A percentile compares a stretch with the other conserved stretches of the same genome.
Evolutionary conservation across 2,888 invertebrate genomes (phyloP).

Genomic region (Andrena flavipes): DNA sequence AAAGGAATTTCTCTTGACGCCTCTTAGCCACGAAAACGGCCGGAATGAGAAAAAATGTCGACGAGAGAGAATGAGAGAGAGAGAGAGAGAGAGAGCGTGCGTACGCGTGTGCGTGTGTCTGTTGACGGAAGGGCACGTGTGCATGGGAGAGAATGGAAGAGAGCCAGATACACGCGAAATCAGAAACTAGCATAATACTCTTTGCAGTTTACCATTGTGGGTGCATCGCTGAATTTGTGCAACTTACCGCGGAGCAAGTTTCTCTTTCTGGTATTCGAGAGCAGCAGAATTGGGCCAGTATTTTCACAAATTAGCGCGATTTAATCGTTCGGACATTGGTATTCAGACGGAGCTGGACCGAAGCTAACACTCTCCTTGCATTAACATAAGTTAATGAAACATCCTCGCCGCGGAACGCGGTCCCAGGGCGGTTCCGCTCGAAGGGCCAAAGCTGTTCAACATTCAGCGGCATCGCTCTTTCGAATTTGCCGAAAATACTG

Average conservation of each 20-base stretch:
- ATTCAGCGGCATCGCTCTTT: background rate
- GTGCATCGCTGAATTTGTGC: background rate
- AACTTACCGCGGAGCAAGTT: background rate
- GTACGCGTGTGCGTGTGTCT: too few relatives aligned
- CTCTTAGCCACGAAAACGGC: constrained; percentile 15
- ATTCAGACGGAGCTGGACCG: too few relatives aligned
- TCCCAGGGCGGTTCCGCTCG: background rate
- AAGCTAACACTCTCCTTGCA: too few relatives aligned
- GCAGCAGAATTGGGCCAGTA: constrained; percentile 13
- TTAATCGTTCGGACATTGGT: background rate
- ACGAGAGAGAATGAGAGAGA: background rate
- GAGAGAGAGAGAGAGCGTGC: background rate
- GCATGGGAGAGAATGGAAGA: background rate
- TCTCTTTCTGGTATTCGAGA: background rate
- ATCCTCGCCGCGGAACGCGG: too few relatives aligned
- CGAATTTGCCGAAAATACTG: constrained; percentile 24
- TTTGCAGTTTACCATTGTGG: constrained; percentile 22
- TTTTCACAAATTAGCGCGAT: background rate
- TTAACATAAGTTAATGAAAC: too few relatives aligned
- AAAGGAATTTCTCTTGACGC: constrained; percentile 26
- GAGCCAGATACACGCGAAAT: constrained; percentile 4
- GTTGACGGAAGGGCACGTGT: background rate
- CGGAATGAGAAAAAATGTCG: constrained; percentile 6
- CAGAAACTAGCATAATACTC: constrained; percentile 32
- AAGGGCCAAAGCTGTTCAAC: background rate